Evolutionary conservation across 2,113 vertebrate species (phyloP).

Genomic region (Hydropotes inermis): DNA sequence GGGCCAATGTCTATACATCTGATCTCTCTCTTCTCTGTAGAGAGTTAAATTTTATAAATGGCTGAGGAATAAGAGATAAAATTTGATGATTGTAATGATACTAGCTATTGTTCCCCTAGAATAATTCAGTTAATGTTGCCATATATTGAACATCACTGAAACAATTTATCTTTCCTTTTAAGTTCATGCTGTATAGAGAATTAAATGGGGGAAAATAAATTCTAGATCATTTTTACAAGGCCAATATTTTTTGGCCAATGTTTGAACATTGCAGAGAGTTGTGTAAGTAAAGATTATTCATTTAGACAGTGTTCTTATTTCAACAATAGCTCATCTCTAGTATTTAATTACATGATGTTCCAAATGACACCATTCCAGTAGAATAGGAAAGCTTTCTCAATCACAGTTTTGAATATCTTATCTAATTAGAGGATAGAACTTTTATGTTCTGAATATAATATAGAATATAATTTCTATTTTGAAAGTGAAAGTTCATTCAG

Average conservation of each 20-base stretch:
- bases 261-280: constrained; percentile 69
- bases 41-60: background rate
- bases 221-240: constrained; percentile 59
- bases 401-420: constrained; percentile 61
- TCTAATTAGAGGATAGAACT: constrained; percentile 68
- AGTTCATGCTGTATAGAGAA: constrained; percentile 56
- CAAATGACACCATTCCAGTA: constrained; percentile 70
- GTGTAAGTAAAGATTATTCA: constrained; percentile 69
- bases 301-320: constrained; percentile 62
- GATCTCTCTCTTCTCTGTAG: background rate
- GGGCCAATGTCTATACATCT: background rate
- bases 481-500: background rate
- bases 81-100: background rate
- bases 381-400: constrained; percentile 42
- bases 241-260: constrained; percentile 41
- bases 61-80: background rate
- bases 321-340: constrained; percentile 57
- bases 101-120: constrained; percentile 41
- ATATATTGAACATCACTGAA: constrained; percentile 38
- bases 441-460: constrained; percentile 52
- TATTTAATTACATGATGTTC: constrained; percentile 79
- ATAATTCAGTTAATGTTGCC: constrained; percentile 43
- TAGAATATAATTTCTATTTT: constrained; percentile 59
- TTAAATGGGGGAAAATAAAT: constrained; percentile 69
- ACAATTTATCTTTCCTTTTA: constrained; percentile 57